A percentile compares a stretch with the other conserved stretches of the same genome.
These are phyloP conservation scores for Cyclophora albipunctata DNA, from an alignment of 2,888 invertebrate genomes.

Conservation along the genomic window DNA sequence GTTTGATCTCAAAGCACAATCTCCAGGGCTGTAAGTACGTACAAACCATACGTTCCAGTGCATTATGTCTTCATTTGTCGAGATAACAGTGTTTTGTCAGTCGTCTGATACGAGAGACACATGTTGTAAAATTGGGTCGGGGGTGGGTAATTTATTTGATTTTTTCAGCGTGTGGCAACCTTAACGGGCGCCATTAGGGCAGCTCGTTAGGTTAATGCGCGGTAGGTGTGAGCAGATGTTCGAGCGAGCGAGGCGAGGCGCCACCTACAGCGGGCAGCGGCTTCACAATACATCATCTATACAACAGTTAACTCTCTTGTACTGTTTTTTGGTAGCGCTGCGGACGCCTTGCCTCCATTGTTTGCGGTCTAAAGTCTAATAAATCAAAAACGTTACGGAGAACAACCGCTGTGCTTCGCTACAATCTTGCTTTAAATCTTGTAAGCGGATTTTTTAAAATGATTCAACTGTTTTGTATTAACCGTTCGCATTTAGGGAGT, in stretches of 20 bases:
- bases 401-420: background rate
- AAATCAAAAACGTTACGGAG: background rate
- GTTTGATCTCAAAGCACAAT: slow-evolving; percentile 15
- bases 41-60: slow-evolving; percentile 25
- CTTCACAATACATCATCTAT: slow-evolving; percentile 63
- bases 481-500: too few relatives aligned
- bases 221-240: slow-evolving; percentile 65
- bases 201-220: slow-evolving; percentile 71
- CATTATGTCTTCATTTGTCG: slow-evolving; percentile 42
- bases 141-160: slow-evolving; percentile 59
- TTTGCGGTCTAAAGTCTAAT: slow-evolving; percentile 7
- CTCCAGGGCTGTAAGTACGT: slow-evolving; percentile 25
- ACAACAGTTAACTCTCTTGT: slow-evolving; percentile 43
- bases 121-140: slow-evolving; percentile 53
- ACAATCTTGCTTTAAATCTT: too few relatives aligned
- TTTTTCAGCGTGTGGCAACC: slow-evolving; percentile 51
- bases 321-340: slow-evolving; percentile 14
- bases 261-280: slow-evolving; percentile 33
- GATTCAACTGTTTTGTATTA: too few relatives aligned
- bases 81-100: slow-evolving; percentile 56
- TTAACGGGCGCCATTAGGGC: slow-evolving; percentile 64
- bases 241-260: slow-evolving; percentile 28
- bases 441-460: too few relatives aligned
- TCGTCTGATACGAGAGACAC: slow-evolving; percentile 55
- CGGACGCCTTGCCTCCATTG: slow-evolving; percentile 8